phyloP scores from a whole-genome alignment of 2,888 invertebrate species.

The Volucella zonaria region DNA sequence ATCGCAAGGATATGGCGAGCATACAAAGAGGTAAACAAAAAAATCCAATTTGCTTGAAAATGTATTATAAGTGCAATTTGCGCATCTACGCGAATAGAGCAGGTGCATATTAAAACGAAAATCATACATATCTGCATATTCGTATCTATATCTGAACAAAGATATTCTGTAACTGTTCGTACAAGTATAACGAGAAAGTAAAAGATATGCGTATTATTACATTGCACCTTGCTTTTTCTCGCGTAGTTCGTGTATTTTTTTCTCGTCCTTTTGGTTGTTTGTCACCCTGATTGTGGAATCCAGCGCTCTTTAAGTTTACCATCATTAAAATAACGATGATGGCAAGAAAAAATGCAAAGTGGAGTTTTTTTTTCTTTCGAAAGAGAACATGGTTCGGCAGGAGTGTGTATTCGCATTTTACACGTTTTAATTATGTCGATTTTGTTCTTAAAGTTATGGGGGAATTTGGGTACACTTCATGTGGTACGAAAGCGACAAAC shows the following conservation, averaged over 20 bases:
- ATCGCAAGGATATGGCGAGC: not conserved
- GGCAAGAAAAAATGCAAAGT: not conserved
- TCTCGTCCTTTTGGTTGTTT: slow-evolving; percentile 9
- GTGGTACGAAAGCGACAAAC: too few relatives aligned
- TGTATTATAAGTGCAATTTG: slow-evolving; percentile 45
- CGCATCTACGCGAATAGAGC: not conserved
- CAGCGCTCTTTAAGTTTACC: slow-evolving; percentile 45
- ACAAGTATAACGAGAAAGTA: not conserved
- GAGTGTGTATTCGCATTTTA: slow-evolving; percentile 31
- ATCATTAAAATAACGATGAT: slow-evolving; percentile 47
- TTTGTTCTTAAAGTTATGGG: not conserved
- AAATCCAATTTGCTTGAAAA: slow-evolving; percentile 56
- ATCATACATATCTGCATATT: not conserved
- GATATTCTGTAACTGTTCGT: not conserved
- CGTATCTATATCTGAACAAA: too few relatives aligned
- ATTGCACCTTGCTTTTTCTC: slow-evolving; percentile 2
- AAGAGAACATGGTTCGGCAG: not conserved
- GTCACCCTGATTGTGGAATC: not conserved
- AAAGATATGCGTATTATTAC: not conserved
- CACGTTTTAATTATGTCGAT: slow-evolving; percentile 14
- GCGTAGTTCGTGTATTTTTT: slow-evolving; percentile 9
- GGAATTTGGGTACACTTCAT: too few relatives aligned
- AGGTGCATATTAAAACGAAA: slow-evolving; percentile 12
- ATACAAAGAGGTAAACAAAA: not conserved
- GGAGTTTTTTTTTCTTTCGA: slow-evolving; percentile 10